Percentiles rank a stretch among this genome's conserved stretches.
Evolutionary conservation across 2,113 vertebrate species (phyloP).

Genomic region (Gobius niger): DNA sequence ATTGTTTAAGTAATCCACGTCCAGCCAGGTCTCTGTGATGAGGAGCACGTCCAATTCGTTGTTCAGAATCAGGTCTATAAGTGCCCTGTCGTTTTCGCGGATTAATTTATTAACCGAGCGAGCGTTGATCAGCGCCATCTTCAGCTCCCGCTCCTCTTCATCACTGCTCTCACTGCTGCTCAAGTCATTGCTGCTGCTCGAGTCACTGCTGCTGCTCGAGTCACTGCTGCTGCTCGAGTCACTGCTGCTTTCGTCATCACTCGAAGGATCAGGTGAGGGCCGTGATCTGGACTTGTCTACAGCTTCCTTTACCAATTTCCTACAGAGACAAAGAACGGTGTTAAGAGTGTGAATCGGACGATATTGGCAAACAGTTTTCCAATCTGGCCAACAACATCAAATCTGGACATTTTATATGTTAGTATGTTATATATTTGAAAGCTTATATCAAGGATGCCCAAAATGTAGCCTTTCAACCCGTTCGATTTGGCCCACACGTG

Average conservation of each 20-base stretch:
- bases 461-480: too few relatives aligned
- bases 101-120: background rate
- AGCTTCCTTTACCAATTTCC: background rate
- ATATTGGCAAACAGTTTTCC: too few relatives aligned
- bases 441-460: too few relatives aligned
- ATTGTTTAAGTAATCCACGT: rapidly evolving
- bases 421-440: too few relatives aligned
- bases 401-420: too few relatives aligned
- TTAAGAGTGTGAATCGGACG: background rate
- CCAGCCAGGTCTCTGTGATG: background rate
- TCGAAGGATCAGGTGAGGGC: background rate
- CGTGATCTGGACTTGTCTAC: background rate
- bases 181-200: background rate
- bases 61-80: background rate
- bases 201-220: background rate
- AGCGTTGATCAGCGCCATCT: background rate
- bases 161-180: background rate
- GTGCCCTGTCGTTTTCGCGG: rapidly evolving
- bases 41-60: background rate
- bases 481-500: too few relatives aligned
- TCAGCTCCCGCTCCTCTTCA: background rate
- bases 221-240: background rate
- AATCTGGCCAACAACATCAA: too few relatives aligned
- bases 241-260: background rate
- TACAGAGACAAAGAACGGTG: background rate